Evolutionary conservation across 2,113 vertebrate species (phyloP).

Genomic region (Thermophis baileyi): DNA sequence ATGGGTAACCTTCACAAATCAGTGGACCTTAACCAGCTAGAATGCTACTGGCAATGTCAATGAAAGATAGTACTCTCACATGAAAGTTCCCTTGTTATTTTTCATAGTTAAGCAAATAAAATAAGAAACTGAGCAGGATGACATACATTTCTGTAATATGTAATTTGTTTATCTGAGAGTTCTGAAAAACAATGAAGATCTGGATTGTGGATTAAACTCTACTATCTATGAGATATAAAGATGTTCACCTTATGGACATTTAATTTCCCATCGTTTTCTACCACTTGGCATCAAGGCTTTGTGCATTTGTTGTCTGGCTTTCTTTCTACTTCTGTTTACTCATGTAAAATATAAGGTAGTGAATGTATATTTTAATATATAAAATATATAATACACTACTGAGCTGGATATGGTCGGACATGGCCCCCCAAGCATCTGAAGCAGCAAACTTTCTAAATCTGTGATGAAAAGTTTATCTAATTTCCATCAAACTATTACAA

Average conservation of each 20-base stretch:
- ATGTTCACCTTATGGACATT: not conserved
- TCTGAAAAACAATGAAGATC: not conserved
- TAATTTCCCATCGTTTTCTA: not conserved
- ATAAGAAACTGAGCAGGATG: not conserved
- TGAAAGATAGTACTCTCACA: not conserved
- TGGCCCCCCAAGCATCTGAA: not conserved
- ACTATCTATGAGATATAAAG: not conserved
- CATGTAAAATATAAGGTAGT: not conserved
- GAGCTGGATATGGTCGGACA: not conserved
- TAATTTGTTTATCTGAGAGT: not conserved
- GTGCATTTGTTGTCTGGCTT: not conserved
- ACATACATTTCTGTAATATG: not conserved
- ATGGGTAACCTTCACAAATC: not conserved
- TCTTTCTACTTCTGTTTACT: not conserved
- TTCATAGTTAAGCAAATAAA: not conserved
- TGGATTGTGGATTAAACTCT: not conserved
- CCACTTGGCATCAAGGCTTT: too few species aligned
- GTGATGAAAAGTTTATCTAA: not conserved
- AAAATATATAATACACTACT: not conserved
- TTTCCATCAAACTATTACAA: not conserved
- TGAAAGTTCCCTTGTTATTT: not conserved
- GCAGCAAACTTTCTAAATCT: not conserved
- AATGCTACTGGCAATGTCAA: not conserved
- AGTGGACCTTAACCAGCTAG: not conserved
- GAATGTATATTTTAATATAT: not conserved